A percentile compares a stretch with the other conserved stretches of the same genome.
Conservation (phyloP, 2,888 invertebrate species). For the Alcis repandata region DNA sequence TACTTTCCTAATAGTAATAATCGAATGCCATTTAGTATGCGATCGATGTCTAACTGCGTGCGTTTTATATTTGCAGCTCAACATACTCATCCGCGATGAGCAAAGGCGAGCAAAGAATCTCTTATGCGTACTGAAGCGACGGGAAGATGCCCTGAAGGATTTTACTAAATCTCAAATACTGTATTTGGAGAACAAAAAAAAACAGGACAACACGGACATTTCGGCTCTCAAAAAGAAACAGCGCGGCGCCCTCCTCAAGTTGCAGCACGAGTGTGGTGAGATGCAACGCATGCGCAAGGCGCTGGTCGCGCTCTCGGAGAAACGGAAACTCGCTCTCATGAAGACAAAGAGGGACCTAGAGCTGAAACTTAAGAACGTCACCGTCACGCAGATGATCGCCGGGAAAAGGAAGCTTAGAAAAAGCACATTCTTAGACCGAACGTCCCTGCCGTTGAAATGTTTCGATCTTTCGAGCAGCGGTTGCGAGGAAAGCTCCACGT, state of each 20-base stretch:
- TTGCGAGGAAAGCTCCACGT: conserved; percentile 70
- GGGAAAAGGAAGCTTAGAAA: conserved; percentile 76
- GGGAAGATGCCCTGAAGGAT: conserved; percentile 81
- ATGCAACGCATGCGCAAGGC: conserved; percentile 87
- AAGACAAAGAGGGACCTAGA: conserved; percentile 81
- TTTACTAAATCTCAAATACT: conserved; percentile 83
- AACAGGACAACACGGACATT: conserved; percentile 78
- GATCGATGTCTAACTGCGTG: not conserved
- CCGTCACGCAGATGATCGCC: conserved; percentile 72
- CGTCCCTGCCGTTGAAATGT: conserved; percentile 73
- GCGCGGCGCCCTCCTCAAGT: conserved; percentile 87
- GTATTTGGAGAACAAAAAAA: conserved; percentile 82
- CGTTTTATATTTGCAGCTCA: conserved; percentile 70
- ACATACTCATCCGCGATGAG: conserved; percentile 84
- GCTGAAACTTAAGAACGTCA: conserved; percentile 71
- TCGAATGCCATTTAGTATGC: not conserved
- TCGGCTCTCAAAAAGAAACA: conserved; percentile 89
- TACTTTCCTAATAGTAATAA: conserved; percentile 7
- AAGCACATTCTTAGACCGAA: conserved; percentile 60
- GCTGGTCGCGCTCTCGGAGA: conserved; percentile 75
- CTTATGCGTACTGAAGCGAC: conserved; percentile 79
- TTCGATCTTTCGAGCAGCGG: conserved; percentile 80
- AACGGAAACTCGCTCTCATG: conserved; percentile 76
- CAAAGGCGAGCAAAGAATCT: conserved; percentile 81
- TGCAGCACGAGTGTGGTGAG: conserved; percentile 90